Base-by-base conservation (phyloP, 2,113 vertebrate species). In the Boulengeromyrus knoepffleri region DNA sequence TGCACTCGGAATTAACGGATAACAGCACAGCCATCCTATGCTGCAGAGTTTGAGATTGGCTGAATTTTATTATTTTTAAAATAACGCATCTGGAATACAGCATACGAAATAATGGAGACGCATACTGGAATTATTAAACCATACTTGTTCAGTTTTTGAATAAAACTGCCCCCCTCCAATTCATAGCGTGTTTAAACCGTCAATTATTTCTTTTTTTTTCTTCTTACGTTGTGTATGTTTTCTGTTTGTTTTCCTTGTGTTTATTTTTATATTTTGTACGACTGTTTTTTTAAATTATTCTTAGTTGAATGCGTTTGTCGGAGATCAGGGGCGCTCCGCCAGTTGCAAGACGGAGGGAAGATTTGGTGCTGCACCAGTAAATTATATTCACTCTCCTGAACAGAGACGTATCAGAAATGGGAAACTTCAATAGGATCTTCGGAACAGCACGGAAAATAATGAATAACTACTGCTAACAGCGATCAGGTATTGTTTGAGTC, bases 401-500 rank as follows among this genome's bases (percentile, higher is more conserved):
- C 94, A 94, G 95, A 96, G 94, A 95, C 95, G 94, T 94, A 94
- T 93, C 94, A 96, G 96, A 95, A 95, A 96, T 95, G 95, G 94
- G 92, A 95, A 96, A 96, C 95, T 96, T 96, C 93, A 95, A 94
- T 94, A 95, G 95, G 93, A 94, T 94, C 95, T 94, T 93, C 93
- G 93, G 93, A 96, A 93, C 94, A 93, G 94, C 94, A 93, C 94
- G 94, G 93, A 94, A 94, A 95, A 95, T 95, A 95, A 95, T 93
- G 91, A 96, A 94, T 96, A 96, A 96, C 95, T 95, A 93, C 95
- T 94, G 95, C 95, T 96, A 94, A 95, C 95, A 95, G 94, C 94
- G 96, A 96, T 92, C 95, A 96, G 96, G 96, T 96, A 95, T 92
- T 31, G 83, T 21, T 36, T 3, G 50, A 27, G 12, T 21, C 17